Base-by-base conservation (phyloP, 2,888 invertebrate species). In the Aleiodes leptofemur region DNA sequence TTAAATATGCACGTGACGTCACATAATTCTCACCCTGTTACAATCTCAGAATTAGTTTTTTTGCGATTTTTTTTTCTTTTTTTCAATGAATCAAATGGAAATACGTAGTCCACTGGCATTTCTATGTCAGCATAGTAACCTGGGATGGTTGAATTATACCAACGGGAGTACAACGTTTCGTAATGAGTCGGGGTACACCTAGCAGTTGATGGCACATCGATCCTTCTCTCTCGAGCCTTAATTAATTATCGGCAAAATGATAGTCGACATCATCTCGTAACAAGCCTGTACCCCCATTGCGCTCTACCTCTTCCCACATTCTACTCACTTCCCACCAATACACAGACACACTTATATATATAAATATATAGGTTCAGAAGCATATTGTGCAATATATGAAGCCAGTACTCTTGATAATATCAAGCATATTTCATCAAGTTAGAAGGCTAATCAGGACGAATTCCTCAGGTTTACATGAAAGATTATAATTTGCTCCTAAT, bases 161-260 rank as follows among this genome's bases (percentile, higher is more conserved):
- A 77, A 34, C 51, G 82, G 81, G 82, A 82, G 76, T 82, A 82
- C 80, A 81, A 77, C 83, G 84, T 85, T 86, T 84, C 86, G 85
- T 87, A 86, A 87, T 85, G 84, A 83, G 81, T 80, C 81, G 81
- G 78, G 78, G 80, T 78, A 74, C 51, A 53, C 51, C 76, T 76
- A 79, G 77, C 82, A 76, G 53, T 74, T 83, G 82, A 82, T 82
- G 76, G 81, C 38, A 79, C 84, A 86, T 87, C 84, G 85, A 86
- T 86, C 83, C 79, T 82, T 70, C 73, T 76, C 77, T 70, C 73
- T 76, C 77, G 73, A 76, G 79, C 76, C 79, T 80, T 86, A 85
- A 86, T 87, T 87, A 87, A 86, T 87, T 87, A 85, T 82, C 82
- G 73, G 69, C 78, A 77, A 80, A 80, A 80, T 79, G 78, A 82